Conservation (phyloP, 1,140 invertebrate species). For the Conus betulinus region DNA sequence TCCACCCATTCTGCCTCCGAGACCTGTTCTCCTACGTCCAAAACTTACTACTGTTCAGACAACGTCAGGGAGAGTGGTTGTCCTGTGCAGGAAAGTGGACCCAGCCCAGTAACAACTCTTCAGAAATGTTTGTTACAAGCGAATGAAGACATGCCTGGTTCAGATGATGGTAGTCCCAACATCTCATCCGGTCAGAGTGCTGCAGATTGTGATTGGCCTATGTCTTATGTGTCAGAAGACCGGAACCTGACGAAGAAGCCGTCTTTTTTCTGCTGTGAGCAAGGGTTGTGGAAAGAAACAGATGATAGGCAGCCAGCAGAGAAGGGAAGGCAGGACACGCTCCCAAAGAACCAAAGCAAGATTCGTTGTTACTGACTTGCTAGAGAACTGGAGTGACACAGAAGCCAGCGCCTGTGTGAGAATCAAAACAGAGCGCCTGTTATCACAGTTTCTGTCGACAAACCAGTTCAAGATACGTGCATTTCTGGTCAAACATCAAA, state of each 20-base stretch:
- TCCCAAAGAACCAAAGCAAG: neutral
- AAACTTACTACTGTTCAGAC: neutral
- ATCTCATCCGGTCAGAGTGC: neutral
- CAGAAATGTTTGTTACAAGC: neutral
- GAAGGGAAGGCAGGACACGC: neutral
- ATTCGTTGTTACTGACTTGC: neutral
- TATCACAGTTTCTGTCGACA: too few relatives aligned
- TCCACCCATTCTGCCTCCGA: too few relatives aligned
- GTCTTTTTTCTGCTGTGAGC: neutral
- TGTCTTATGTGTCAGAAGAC: neutral
- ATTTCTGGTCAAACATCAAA: neutral
- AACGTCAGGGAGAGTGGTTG: neutral
- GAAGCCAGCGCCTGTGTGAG: neutral
- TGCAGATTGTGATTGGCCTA: neutral
- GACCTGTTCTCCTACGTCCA: too few relatives aligned
- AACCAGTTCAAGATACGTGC: neutral
- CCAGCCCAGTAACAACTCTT: neutral
- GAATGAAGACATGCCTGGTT: too few relatives aligned
- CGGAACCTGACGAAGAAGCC: neutral
- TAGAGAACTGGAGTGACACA: slow-evolving; percentile 8
- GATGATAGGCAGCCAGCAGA: neutral
- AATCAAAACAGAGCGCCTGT: neutral
- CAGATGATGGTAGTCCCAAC: neutral
- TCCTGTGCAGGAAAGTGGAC: neutral
- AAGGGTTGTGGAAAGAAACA: neutral